Percentiles rank a stretch among this genome's conserved stretches.
These are phyloP conservation scores for Phaetusa simplex DNA, from an alignment of 2,113 vertebrate species.

Conservation along the genomic window DNA sequence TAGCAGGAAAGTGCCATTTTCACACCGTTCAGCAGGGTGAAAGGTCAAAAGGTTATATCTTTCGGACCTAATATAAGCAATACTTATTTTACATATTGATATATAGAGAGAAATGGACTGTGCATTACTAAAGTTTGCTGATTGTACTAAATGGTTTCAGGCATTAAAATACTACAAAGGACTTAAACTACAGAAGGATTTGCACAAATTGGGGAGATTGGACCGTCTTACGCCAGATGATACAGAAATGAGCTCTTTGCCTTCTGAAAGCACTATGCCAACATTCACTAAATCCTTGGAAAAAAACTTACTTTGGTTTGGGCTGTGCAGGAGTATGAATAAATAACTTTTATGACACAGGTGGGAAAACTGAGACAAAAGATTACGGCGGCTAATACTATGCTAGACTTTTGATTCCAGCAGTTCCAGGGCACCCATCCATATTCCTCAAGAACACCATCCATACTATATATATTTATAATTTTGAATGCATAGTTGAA, in stretches of 20 bases:
- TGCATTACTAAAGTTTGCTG: background rate
- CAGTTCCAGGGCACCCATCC: background rate
- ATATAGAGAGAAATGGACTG: background rate
- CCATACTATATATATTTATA: background rate
- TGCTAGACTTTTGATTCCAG: background rate
- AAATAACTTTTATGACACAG: background rate
- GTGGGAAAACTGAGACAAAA: background rate
- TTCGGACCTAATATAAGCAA: background rate
- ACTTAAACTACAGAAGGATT: constrained; percentile 11
- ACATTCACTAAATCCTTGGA: background rate
- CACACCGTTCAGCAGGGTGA: background rate
- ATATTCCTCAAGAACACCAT: background rate
- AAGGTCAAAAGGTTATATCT: background rate
- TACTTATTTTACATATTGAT: background rate
- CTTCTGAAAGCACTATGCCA: background rate
- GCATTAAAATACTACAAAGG: background rate
- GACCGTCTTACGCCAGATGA: background rate
- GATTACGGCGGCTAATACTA: background rate
- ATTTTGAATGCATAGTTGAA: background rate
- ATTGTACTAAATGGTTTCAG: background rate
- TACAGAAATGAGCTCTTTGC: background rate
- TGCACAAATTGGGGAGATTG: background rate
- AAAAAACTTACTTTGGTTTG: background rate
- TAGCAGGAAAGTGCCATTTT: background rate
- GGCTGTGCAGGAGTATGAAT: background rate